These are phyloP conservation scores for Euplexia lucipara DNA, from an alignment of 2,888 invertebrate genomes.

Conservation along the genomic window DNA sequence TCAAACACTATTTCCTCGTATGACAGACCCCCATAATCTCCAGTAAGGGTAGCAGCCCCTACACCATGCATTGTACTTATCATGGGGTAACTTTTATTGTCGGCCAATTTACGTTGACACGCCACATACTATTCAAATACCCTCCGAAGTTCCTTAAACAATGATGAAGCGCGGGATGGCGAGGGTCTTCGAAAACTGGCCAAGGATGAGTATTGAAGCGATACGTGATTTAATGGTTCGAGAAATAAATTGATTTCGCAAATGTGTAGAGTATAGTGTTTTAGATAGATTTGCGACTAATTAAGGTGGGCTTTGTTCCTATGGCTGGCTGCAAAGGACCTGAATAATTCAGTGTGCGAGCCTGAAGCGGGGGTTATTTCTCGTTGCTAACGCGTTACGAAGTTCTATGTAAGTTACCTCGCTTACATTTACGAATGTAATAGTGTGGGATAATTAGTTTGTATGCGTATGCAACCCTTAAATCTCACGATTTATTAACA, in stretches of 20 bases:
- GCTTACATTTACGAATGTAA: slow-evolving; percentile 1
- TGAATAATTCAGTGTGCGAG: slow-evolving; percentile 44
- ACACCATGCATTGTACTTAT: slow-evolving; percentile 86
- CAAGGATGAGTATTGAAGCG: slow-evolving; percentile 80
- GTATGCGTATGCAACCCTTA: neutral
- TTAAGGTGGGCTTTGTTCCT: slow-evolving; percentile 56
- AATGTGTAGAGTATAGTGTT: slow-evolving; percentile 73
- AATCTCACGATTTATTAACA: too few species aligned
- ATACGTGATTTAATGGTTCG: slow-evolving; percentile 87
- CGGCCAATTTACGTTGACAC: slow-evolving; percentile 74
- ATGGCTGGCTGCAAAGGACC: slow-evolving; percentile 20
- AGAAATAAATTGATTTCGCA: slow-evolving; percentile 88
- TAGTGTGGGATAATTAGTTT: neutral
- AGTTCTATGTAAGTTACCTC: slow-evolving; percentile 2
- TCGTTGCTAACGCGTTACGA: slow-evolving; percentile 31
- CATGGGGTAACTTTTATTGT: slow-evolving; percentile 88
- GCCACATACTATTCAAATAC: slow-evolving; percentile 73
- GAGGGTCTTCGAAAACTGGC: slow-evolving; percentile 70
- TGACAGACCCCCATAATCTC: slow-evolving; percentile 76
- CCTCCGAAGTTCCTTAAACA: slow-evolving; percentile 54
- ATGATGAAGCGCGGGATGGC: slow-evolving; percentile 61
- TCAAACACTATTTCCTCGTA: slow-evolving; percentile 77
- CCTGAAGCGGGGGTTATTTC: slow-evolving; percentile 34
- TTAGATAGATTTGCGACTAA: slow-evolving; percentile 66
- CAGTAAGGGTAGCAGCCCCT: slow-evolving; percentile 85